Evolutionary conservation across 2,113 vertebrate genomes (phyloP), one percentile per base, ranked within the genome.

Genomic region (Pitta sordida): DNA sequence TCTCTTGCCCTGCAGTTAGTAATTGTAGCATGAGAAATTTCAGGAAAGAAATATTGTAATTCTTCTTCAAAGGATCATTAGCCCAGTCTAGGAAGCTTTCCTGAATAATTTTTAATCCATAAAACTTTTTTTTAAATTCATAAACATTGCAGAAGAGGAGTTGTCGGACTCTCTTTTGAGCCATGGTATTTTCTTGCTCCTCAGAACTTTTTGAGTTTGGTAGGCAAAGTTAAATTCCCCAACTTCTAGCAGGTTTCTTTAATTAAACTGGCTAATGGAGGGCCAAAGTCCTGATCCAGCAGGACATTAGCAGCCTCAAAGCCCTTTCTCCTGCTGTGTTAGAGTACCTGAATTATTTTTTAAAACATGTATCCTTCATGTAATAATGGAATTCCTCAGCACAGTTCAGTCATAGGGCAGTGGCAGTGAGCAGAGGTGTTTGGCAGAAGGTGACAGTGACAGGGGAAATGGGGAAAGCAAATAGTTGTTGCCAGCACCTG

Each of bases 331-430:
- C 60, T 34, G 10, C 34, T 13, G 24, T 11, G 21, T 23, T 26
- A 2, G 60, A 9, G 23, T 9, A 3, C 29, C 36, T 3, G 36
- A 43, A 24, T 49, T 2, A 11, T 7, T 39, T 37, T 75, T 32
- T 39, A 51, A 82, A 30, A 10, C 5, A 32, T 19, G 44, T 10
- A 18, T 77, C 62, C 34, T 58, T 62, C 14, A 4, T 30, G 16
- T 20, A 51, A 11, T 24, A 19, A 21, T 12, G 46, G 73, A 46
- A 34, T 59, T 69, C 46, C 67, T 91, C 15, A 14, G 41, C 37
- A 3, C 0, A 16, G 37, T 15, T 70, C 70, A 43, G 9, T 3
- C 0, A 0, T 0, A 10, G 77, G n/a, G 69, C 80, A 48, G 86
- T 41, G 63, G 37, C 91, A 74, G 63, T 43, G 41, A 23, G 63